These are phyloP conservation scores for Gouania willdenowi DNA, from an alignment of 2,797 vertebrate genomes.

Conservation along the genomic window DNA sequence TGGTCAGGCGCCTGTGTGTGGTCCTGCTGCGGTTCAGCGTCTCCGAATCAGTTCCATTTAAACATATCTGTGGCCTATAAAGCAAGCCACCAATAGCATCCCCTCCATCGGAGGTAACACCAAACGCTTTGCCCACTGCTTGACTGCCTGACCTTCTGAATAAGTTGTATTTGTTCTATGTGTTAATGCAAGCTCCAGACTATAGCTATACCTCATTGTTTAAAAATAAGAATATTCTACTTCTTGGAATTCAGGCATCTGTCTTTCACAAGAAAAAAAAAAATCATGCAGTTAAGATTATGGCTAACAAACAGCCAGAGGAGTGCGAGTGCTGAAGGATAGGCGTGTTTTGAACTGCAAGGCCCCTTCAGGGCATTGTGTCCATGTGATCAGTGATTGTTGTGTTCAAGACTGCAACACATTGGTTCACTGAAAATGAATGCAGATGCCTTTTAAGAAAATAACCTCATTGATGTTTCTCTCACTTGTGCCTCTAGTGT, in stretches of 20 bases:
- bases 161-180: slow-evolving; percentile 3
- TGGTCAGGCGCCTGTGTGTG: slow-evolving; percentile 66
- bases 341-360: slow-evolving; percentile 45
- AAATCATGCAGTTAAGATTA: slow-evolving; percentile 43
- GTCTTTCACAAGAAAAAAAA: slow-evolving; percentile 28
- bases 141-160: slow-evolving; percentile 29
- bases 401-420: slow-evolving; percentile 35
- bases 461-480: slow-evolving; percentile 17
- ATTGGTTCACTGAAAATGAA: slow-evolving; percentile 51
- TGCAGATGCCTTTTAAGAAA: slow-evolving; percentile 36
- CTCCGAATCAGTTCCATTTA: slow-evolving; percentile 65
- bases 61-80: slow-evolving; percentile 64
- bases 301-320: slow-evolving; percentile 36
- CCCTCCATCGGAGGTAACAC: slow-evolving; percentile 54
- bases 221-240: slow-evolving; percentile 27
- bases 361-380: slow-evolving; percentile 54
- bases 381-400: slow-evolving; percentile 52
- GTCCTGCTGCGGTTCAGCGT: slow-evolving; percentile 64
- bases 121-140: slow-evolving; percentile 43
- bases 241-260: slow-evolving; percentile 7
- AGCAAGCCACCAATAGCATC: slow-evolving; percentile 57
- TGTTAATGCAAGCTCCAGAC: slow-evolving; percentile 4
- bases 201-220: slow-evolving; percentile 10
- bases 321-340: slow-evolving; percentile 54
- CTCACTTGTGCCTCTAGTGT: slow-evolving; percentile 6